Base-by-base conservation (phyloP, 2,113 vertebrate species). In the Phaethornis superciliosus region DNA sequence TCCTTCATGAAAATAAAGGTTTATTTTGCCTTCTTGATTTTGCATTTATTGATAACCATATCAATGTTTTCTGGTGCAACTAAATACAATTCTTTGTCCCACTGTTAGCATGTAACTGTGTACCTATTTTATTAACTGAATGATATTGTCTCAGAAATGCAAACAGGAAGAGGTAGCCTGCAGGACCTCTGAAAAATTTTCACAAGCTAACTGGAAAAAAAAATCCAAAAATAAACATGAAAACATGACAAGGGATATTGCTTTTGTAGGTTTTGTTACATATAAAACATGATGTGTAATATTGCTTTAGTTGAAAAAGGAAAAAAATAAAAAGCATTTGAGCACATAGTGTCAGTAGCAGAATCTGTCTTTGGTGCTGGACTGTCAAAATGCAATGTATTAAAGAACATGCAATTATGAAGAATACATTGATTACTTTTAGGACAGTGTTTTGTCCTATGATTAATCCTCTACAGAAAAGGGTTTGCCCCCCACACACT, bases 201-300 rank as follows among this genome's bases (percentile, higher is more conserved):
- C 27, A 72, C 7, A 68, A 52, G 12, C 27, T n/a, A 58, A 56
- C 4, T 85, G 13, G 7, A 23, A 81, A 67, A 59, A 65, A 24
- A 32, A 51, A 44, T 22, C 12, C 10, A 32, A 37, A 63, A 35
- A 0, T 10, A 49, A 63, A 52, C 22, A 32, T 40, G 35, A 63
- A 74, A 93, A 59, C 19, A 59, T 15, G 12, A 12, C 49, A 62
- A 2, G 10, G 23, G 1, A 15, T 33, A 63, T 32, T 0, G 0
- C 27, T 87, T 89, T 33, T 70, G 32, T 8, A 65, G 32, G 14
- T 20, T 79, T 65, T 82, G 21, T 24, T 56, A n/a, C 22, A 9
- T 10, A 52, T 4, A 62, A 13, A 77, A 68, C n/a, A 52, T 15
- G 22, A 47, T 0, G 0, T 10, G 10, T 16, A 5, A 42, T 59